Evolutionary conservation across 1,140 invertebrate genomes (phyloP), one percentile per base, ranked within the genome.

Genomic region (Tetragonula clypearis): DNA sequence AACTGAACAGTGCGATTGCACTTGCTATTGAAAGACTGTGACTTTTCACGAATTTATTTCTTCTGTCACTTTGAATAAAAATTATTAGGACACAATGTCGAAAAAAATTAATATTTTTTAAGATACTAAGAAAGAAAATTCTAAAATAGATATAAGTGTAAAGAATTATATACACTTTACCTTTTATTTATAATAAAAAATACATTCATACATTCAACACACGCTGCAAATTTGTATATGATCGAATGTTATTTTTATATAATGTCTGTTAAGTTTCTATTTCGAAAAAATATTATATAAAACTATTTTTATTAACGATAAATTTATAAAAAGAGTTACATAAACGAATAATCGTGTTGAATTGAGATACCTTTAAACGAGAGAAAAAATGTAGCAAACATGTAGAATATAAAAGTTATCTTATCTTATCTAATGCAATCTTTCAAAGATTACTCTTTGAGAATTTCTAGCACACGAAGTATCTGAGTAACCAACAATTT

Each of bases 401-500:
- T 35, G 55, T n/a, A 6, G 41, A 74, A 26, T 35, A 30, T 66
- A 82, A 75, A 56, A n/a, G 12, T 58, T 83, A 83, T 83, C 81
- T 83, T 83, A 83, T 83, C 81, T 83, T 83, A 83, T 83, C 81
- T 69, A 26, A 49, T 53, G 65, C 65, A 83, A 83, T 83, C 81
- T 83, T 77, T 23, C 23, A 17, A 49, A 41, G n/a, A 30, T 77
- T 23, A 26, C 23, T 21, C 4, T 75, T 65, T 9, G 53, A 49
- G 55, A 69, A 55, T 77, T 78, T 78, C 65, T 78, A 14, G 74
- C 62, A 53, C 60, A 30, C 14, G 21, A 41, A 14, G 19, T 55
- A 15, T 19, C 21, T n/a, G 58, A 15, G 23, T 15, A 75, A 19
- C 26, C 12, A 17, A 83, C 49, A 49, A 77, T 30, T 58, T n/a